Conservation (phyloP, 1,140 invertebrate genomes). For the Drosophila navojoa region DNA sequence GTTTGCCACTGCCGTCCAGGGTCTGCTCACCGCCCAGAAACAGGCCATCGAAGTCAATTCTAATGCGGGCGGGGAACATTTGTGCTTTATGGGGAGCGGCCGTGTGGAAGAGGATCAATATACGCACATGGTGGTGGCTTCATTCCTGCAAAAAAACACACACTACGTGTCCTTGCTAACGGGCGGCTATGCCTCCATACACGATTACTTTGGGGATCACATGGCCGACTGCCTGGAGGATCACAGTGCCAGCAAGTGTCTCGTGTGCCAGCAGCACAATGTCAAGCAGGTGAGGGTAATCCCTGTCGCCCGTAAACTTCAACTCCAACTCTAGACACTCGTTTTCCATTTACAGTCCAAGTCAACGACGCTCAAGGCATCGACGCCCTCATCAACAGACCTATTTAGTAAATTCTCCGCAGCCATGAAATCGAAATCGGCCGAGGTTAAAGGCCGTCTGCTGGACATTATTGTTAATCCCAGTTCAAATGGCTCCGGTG, state of each 20-base stretch:
- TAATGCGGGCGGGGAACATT: slow-evolving; percentile 96
- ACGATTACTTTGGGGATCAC: slow-evolving; percentile 92
- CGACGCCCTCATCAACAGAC: slow-evolving; percentile 85
- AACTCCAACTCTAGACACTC: neutral
- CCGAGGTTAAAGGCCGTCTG: slow-evolving; percentile 96
- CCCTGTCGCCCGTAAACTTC: neutral
- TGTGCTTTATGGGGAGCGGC: slow-evolving; percentile 98
- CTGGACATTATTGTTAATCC: slow-evolving; percentile 97
- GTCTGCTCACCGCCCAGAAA: slow-evolving; percentile 94
- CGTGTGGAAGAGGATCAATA: slow-evolving; percentile 97
- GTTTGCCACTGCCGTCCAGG: slow-evolving; percentile 97
- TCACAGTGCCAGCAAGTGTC: slow-evolving; percentile 90
- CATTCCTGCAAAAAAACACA: slow-evolving; percentile 97
- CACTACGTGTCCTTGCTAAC: slow-evolving; percentile 96
- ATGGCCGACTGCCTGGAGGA: slow-evolving; percentile 91
- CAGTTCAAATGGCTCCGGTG: slow-evolving; percentile 76
- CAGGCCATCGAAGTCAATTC: slow-evolving; percentile 95
- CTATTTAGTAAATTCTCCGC: slow-evolving; percentile 91
- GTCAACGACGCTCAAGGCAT: slow-evolving; percentile 36
- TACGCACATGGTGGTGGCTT: slow-evolving; percentile 99
- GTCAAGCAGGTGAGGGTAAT: slow-evolving; percentile 50
- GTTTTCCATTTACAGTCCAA: slow-evolving; percentile 40
- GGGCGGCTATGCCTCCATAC: slow-evolving; percentile 96
- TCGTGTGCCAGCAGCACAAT: slow-evolving; percentile 88
- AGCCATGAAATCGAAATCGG: slow-evolving; percentile 94